phyloP scores from a whole-genome alignment of 2,113 vertebrate genomes.

The Capreolus pygargus region DNA sequence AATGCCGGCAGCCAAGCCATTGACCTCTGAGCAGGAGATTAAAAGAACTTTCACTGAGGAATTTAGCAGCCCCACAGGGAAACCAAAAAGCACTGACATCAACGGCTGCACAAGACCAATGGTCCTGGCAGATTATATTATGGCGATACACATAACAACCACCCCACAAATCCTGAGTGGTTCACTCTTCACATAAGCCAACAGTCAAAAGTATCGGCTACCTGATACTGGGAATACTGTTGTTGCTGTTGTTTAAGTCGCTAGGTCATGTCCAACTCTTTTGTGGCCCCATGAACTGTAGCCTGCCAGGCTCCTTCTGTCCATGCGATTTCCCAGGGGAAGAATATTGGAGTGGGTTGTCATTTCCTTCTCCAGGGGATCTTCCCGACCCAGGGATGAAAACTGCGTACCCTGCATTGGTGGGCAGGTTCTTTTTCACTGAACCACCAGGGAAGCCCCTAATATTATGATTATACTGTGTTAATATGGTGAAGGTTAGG shows the following conservation, averaged over 20 bases:
- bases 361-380: background rate
- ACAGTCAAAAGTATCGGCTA: background rate
- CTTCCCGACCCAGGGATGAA: background rate
- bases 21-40: background rate
- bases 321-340: background rate
- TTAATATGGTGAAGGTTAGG: background rate
- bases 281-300: background rate
- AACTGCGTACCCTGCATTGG: background rate
- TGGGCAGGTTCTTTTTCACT: background rate
- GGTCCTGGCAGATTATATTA: background rate
- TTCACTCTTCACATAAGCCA: background rate
- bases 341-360: background rate
- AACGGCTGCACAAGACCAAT: background rate
- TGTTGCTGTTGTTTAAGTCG: background rate
- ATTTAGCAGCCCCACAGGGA: background rate
- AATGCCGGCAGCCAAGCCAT: background rate
- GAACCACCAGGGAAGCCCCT: background rate
- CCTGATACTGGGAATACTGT: background rate
- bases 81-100: background rate
- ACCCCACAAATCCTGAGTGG: background rate
- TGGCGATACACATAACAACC: background rate
- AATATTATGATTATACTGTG: background rate
- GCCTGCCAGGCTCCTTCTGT: background rate
- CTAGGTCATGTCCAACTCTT: background rate
- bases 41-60: background rate